Evolutionary conservation across 53 echinoderm and acorn worm species (phyloP), one percentile per base, ranked within the genome.

Genomic region (Hippasteria phrygiana): DNA sequence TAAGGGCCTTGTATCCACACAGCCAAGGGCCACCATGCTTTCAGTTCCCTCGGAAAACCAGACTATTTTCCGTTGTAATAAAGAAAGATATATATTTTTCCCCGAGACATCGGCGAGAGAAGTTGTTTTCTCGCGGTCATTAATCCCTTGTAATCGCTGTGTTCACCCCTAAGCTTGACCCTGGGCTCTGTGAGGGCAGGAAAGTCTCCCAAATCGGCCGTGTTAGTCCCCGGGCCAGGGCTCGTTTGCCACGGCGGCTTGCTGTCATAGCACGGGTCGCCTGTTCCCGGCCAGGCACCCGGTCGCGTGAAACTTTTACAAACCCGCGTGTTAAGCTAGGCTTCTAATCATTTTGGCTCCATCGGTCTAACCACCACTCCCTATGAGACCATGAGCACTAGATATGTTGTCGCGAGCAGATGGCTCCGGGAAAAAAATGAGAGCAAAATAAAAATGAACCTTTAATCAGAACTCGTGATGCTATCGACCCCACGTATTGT

Each of bases 111-210:
- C 59, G 59, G 20, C 20, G 17, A 18, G 22, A 3, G 13, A 17
- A 18, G 29, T 50, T 64, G 12, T 81, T 81, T 81, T 55, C 47
- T 81, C 81, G 64, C 43, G 27, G 43, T 81, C 80, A 24, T 28
- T 81, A 65, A 80, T 80, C 80, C 63, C 62, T 80, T 63, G 81
- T 81, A 64, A 81, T 81, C 81, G 39, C 33, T 2, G 63, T 81
- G 31, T 81, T 66, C 43, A 65, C 64, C 81, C 81, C 35, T 34
- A 27, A 41, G 81, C 33, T 3, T 62, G 81, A 81, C 81, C 76
- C 34, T 33, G 18, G 35, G 46, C 5, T 45, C 46, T n/a, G n/a
- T n/a, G n/a, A n/a, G n/a, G n/a, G n/a, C n/a, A n/a, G n/a, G n/a
- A n/a, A n/a, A n/a, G n/a, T n/a, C n/a, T n/a, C n/a, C n/a, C n/a